Base-by-base conservation (phyloP, 2,888 invertebrate species). In the Hoplodrina blanda region DNA sequence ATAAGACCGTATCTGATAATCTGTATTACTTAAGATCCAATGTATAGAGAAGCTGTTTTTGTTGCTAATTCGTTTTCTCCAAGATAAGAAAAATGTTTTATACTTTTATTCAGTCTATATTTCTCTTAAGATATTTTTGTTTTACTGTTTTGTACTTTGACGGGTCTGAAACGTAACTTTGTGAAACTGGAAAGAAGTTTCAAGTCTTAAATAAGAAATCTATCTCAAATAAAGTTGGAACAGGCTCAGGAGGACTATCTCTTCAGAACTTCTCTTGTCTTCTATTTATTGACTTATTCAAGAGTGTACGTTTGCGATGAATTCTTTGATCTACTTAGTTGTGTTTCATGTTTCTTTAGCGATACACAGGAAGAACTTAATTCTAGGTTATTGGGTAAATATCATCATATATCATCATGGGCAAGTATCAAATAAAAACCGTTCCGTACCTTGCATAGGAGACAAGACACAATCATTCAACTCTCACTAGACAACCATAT, bases 221-320 rank as follows among this genome's bases (percentile, higher is more conserved):
- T 44, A 73, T 65, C 37, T 62, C 17, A 54, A 69, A 62, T 69
- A 69, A 78, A 77, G 55, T 62, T 63, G 11, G 7, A 59, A 52
- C 49, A 60, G 55, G 30, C 44, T 69, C 10, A 17, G 5, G 52
- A 64, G 11, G 54, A 11, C 25, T 19, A 52, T 55, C 33, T 55
- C 55, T 73, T 44, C 13, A 19, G 19, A 73, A 78, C 54, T 78
- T 65, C 59, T 59, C 17, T 59, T 44, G 49, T 25, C 37, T 57
- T 55, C 55, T 49, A 64, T 73, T 69, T 52, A 65, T 64, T 69
- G 37, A 54, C 7, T 60, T 19, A 49, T 66, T 49, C 7, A 8
- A 3, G 5, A 17, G 13, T 55, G 8, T 50, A 41, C n/a, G 33
- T 25, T 33, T 13, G 30, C 11, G 11, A 49, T 30, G 8, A 6